Percentiles rank a stretch among this genome's conserved stretches.
phyloP scores from a whole-genome alignment of 2,113 vertebrate species.

The Grus americana region DNA sequence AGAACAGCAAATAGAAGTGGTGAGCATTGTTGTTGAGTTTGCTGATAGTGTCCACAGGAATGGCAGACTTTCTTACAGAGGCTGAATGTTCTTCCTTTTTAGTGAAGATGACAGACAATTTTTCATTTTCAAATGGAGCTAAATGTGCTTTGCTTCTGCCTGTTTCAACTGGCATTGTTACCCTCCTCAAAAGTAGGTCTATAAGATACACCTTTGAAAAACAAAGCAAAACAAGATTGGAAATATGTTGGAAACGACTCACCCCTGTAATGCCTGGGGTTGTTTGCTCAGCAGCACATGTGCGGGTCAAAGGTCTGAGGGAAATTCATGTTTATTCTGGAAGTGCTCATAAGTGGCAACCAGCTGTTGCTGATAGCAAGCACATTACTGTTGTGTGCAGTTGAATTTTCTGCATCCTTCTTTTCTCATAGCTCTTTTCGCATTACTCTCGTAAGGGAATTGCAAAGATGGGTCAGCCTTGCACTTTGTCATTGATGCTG shows the following conservation, averaged over 20 bases:
- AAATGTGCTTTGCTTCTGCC: neutral
- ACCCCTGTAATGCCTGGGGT: neutral
- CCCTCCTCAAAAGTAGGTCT: neutral
- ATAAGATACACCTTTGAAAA: neutral
- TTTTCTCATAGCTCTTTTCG: neutral
- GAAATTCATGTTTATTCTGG: constrained; percentile 55
- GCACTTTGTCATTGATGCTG: neutral
- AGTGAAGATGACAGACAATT: neutral
- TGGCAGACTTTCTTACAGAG: neutral
- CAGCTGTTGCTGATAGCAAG: constrained; percentile 12
- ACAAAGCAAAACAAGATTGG: neutral
- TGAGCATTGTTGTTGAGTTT: neutral
- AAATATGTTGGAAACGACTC: neutral
- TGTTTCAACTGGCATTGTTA: neutral
- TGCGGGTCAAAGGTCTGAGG: constrained; percentile 34
- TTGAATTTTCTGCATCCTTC: neutral
- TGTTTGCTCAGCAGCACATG: constrained; percentile 22
- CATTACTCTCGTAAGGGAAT: neutral
- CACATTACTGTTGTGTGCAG: neutral
- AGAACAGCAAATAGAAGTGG: neutral
- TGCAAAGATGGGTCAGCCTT: neutral
- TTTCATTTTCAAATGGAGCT: neutral
- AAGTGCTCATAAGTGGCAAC: neutral
- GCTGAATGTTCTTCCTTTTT: neutral
- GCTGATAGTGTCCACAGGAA: neutral